phyloP scores from a whole-genome alignment of 2,888 invertebrate genomes.

The Pogonocherus hispidulus region DNA sequence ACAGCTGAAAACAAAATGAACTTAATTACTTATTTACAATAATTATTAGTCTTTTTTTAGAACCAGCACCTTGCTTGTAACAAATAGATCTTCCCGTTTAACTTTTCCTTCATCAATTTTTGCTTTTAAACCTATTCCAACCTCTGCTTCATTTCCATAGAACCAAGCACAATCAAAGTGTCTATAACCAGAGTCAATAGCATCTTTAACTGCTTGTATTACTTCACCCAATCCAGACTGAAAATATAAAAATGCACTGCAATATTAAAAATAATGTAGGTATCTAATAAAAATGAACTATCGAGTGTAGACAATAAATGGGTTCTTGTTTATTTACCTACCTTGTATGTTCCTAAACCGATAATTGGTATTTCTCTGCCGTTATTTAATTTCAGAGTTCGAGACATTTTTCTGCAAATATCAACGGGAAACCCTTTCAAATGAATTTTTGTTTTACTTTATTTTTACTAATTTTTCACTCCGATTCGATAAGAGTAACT shows the following conservation, averaged over 20 bases:
- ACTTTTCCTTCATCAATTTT: conserved; percentile 76
- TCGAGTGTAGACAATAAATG: too few species aligned
- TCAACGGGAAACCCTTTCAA: too few species aligned
- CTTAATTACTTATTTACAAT: too few species aligned
- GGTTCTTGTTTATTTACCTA: not conserved
- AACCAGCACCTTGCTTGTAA: conserved; percentile 66
- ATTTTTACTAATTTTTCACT: too few species aligned
- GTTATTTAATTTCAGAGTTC: conserved; percentile 14
- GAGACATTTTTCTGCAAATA: conserved; percentile 11
- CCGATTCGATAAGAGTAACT: too few species aligned
- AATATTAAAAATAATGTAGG: not conserved
- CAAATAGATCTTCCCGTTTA: conserved; percentile 77
- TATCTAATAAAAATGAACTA: too few species aligned
- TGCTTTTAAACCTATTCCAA: conserved; percentile 70
- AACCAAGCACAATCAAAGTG: conserved; percentile 76
- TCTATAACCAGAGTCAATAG: conserved; percentile 75
- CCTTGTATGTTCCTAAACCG: conserved; percentile 23
- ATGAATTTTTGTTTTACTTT: too few species aligned
- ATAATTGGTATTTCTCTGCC: conserved; percentile 12
- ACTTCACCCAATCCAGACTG: conserved; percentile 5
- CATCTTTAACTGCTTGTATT: conserved; percentile 52
- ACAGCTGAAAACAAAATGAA: conserved; percentile 64
- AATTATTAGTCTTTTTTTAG: too few species aligned
- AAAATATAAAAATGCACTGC: not conserved
- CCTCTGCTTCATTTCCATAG: conserved; percentile 72